Evolutionary conservation across 2,797 vertebrate species (phyloP).

Genomic region (Xyrichtys novacula): DNA sequence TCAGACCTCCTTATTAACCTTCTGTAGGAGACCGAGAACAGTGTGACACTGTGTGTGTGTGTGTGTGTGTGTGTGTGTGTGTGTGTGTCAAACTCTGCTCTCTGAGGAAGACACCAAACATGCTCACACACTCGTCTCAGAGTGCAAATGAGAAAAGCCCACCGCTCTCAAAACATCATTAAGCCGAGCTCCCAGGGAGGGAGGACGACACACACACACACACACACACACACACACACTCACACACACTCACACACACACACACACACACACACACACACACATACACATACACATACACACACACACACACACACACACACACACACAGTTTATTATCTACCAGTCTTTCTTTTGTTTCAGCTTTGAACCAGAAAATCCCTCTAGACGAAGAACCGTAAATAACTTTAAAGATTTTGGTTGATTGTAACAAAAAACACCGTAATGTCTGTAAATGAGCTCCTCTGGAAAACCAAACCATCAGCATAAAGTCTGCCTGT

Average conservation of each 20-base stretch:
- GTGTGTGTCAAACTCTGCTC: conserved; percentile 28
- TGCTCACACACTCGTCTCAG: conserved; percentile 20
- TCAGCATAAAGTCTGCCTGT: too few relatives aligned
- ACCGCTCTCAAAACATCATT: conserved; percentile 51
- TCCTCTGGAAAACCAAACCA: too few relatives aligned
- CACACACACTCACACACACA: neutral
- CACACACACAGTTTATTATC: too few relatives aligned
- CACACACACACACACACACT: conserved; percentile 14
- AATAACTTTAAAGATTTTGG: too few relatives aligned
- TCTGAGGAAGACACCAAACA: conserved; percentile 12
- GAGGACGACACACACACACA: conserved; percentile 7
- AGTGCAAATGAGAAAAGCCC: conserved; percentile 54
- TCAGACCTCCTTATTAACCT: neutral
- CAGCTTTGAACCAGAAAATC: too few relatives aligned
- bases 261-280: neutral
- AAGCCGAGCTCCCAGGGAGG: conserved; percentile 39
- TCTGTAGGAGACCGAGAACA: neutral
- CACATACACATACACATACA: neutral
- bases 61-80: conserved; percentile 16
- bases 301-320: neutral
- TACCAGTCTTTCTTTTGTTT: too few relatives aligned
- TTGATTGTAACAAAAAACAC: too few relatives aligned
- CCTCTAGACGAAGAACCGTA: too few relatives aligned
- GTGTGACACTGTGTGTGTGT: neutral
- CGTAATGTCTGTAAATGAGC: too few relatives aligned